Conservation (phyloP, 2,113 vertebrate species). For the Ictalurus furcatus region DNA sequence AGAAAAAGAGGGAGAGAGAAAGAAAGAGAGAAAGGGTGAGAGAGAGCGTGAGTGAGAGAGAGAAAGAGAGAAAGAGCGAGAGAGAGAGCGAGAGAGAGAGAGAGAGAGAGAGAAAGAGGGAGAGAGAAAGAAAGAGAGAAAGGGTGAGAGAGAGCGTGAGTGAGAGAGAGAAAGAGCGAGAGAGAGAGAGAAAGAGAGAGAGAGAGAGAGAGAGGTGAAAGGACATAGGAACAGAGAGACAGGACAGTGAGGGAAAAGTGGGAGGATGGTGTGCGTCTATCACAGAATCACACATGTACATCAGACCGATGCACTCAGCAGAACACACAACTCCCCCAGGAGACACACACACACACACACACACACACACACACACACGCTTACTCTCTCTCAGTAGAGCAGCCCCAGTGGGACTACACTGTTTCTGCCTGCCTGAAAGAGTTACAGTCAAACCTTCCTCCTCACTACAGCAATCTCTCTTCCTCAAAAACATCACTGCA, state of each 20-base stretch:
- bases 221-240: neutral
- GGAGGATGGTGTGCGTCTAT: conserved; percentile 30
- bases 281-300: conserved; percentile 46
- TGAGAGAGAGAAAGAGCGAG: neutral
- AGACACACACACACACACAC: neutral
- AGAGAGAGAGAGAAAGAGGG: neutral
- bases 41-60: neutral
- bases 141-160: neutral
- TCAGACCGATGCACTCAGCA: conserved; percentile 40
- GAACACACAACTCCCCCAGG: conserved; percentile 34
- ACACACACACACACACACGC: neutral
- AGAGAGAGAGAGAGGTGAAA: neutral
- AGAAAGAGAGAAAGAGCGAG: neutral
- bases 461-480: neutral
- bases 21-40: neutral
- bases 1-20: neutral
- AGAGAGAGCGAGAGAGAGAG: neutral
- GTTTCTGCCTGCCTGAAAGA: conserved; percentile 46
- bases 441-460: conserved; percentile 35
- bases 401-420: conserved; percentile 44
- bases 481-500: neutral
- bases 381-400: conserved; percentile 13
- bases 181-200: neutral
- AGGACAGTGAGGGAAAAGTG: conserved; percentile 1
- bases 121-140: neutral